These are phyloP conservation scores for Caenorhabditis sp. DNA, from an alignment of 2,888 invertebrate genomes.

Conservation along the genomic window DNA sequence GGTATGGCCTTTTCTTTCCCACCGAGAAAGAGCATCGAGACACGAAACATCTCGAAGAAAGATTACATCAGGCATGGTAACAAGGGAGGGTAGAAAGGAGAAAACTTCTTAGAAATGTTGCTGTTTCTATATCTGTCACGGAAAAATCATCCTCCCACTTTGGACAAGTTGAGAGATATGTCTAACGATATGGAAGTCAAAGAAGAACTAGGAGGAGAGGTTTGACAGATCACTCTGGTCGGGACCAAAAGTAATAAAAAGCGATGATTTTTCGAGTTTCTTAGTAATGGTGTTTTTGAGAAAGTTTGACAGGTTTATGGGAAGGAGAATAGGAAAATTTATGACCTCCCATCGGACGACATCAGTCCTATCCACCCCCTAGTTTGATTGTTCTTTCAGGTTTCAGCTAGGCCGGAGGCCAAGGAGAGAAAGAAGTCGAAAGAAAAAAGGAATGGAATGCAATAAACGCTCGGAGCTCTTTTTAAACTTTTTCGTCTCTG, in stretches of 20 bases:
- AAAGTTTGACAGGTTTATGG: not conserved
- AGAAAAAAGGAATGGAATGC: not conserved
- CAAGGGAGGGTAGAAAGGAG: not conserved
- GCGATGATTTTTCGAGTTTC: not conserved
- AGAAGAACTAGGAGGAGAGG: not conserved
- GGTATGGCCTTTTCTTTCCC: not conserved
- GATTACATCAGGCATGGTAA: conserved; percentile 57
- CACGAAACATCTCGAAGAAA: conserved; percentile 10
- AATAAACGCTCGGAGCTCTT: conserved; percentile 3
- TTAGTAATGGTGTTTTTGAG: not conserved
- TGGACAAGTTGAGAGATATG: conserved; percentile 6
- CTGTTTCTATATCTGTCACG: conserved; percentile 7
- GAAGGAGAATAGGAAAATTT: not conserved
- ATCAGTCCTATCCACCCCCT: not conserved
- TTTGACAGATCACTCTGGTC: conserved; percentile 8
- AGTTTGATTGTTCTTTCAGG: conserved; percentile 15
- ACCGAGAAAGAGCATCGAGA: conserved; percentile 6
- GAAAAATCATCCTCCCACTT: conserved; percentile 10
- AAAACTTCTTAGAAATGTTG: conserved; percentile 11
- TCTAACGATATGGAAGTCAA: not conserved
- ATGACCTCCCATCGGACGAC: conserved; percentile 2
- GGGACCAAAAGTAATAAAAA: not conserved
- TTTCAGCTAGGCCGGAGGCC: not conserved
- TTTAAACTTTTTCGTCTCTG: not conserved
- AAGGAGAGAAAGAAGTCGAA: not conserved